phyloP scores from a whole-genome alignment of 2,113 vertebrate genomes.

The Dolichallabes microphthalmus region DNA sequence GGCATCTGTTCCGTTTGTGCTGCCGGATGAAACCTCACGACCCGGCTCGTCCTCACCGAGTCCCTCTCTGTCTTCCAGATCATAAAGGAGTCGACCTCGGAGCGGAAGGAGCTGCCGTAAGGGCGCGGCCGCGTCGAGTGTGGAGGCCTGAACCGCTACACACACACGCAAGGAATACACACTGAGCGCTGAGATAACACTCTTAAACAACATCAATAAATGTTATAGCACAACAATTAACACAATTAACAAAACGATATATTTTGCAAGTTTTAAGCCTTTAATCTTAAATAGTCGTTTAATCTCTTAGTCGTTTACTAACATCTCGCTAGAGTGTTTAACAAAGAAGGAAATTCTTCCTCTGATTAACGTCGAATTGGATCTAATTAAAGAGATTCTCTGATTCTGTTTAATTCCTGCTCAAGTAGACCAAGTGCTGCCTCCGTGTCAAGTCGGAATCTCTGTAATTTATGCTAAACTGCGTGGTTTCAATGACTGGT shows the following conservation, averaged over 20 bases:
- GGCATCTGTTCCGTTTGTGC: no score
- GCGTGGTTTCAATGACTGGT: background rate
- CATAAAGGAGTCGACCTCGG: conserved; percentile 75
- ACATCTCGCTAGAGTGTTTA: background rate
- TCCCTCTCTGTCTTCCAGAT: conserved; percentile 63
- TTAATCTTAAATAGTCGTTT: background rate
- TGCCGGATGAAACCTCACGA: background rate
- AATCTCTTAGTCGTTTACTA: background rate
- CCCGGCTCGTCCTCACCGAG: background rate
- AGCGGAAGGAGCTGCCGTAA: conserved; percentile 74
- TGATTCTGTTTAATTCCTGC: background rate
- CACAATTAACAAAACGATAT: no score
- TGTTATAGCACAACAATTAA: background rate
- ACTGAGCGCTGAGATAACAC: background rate
- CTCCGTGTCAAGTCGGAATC: background rate
- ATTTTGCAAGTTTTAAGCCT: background rate
- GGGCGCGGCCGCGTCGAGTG: background rate
- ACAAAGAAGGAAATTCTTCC: background rate
- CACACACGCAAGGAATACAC: background rate
- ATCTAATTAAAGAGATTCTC: background rate
- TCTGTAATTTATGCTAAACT: background rate
- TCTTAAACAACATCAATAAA: background rate
- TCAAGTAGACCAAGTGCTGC: background rate
- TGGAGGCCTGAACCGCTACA: background rate
- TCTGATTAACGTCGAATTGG: background rate